Conservation (phyloP, 2,797 vertebrate genomes). For the Macrochelys suwanniensis region DNA sequence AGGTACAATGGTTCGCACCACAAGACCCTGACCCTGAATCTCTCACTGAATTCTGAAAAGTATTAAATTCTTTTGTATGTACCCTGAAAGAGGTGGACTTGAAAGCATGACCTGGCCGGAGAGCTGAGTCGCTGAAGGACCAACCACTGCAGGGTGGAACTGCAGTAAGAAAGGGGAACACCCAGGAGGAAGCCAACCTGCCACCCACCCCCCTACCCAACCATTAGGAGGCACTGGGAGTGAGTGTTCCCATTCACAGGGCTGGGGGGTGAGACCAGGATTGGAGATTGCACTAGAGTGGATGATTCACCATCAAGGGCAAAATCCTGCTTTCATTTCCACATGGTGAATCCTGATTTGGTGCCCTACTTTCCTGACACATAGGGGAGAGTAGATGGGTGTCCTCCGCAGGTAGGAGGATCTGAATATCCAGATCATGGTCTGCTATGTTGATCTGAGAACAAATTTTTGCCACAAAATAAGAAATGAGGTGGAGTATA, state of each 20-base stretch:
- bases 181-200: background rate
- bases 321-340: slow-evolving; percentile 1
- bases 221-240: background rate
- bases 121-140: background rate
- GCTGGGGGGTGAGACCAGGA: background rate
- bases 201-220: background rate
- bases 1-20: background rate
- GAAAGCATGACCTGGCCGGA: background rate
- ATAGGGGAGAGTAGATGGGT: background rate
- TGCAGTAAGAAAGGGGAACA: background rate
- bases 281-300: background rate
- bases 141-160: background rate
- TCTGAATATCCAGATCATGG: background rate
- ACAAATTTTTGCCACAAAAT: background rate
- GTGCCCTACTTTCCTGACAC: background rate
- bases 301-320: slow-evolving; percentile 51
- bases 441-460: background rate
- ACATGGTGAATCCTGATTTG: background rate
- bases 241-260: background rate
- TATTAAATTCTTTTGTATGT: background rate
- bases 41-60: background rate
- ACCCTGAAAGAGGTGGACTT: background rate
- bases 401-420: background rate
- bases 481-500: background rate
- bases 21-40: background rate